phyloP scores from a whole-genome alignment of 2,113 vertebrate genomes.

The Holacanthus passer region DNA sequence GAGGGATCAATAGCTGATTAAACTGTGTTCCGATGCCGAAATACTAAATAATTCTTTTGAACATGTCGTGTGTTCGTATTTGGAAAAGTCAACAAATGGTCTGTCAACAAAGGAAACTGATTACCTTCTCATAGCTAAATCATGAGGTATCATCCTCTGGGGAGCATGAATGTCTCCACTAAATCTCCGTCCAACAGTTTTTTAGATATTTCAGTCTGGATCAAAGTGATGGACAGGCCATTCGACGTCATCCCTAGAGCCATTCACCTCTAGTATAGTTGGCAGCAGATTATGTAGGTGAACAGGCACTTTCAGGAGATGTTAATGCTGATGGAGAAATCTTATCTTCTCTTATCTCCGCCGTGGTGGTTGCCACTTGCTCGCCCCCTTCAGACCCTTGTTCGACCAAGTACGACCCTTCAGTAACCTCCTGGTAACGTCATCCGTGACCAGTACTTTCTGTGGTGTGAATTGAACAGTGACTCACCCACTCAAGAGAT shows the following conservation, averaged over 20 bases:
- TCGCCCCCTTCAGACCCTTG: no score
- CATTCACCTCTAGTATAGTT: not conserved
- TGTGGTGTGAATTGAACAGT: not conserved
- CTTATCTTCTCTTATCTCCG: not conserved
- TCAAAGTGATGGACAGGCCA: not conserved
- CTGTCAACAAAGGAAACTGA: not conserved
- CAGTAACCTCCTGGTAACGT: not conserved
- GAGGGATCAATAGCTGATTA: conserved; percentile 5
- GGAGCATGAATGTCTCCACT: not conserved
- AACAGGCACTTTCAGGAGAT: not conserved
- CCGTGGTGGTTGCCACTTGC: not conserved
- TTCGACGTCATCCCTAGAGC: not conserved
- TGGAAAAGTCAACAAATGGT: no score
- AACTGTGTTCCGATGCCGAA: not conserved
- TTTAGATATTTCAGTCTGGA: not conserved
- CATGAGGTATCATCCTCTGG: not conserved
- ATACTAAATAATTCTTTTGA: not conserved
- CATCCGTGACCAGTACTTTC: not conserved
- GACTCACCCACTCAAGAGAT: not conserved
- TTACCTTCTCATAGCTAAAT: not conserved
- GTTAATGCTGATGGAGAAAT: not conserved
- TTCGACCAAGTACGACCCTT: not conserved
- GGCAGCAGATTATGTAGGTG: not conserved
- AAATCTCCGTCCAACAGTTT: not conserved
- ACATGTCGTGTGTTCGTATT: not conserved